Conservation (phyloP, 2,113 vertebrate genomes). For the Hippocampus mohnikei region DNA sequence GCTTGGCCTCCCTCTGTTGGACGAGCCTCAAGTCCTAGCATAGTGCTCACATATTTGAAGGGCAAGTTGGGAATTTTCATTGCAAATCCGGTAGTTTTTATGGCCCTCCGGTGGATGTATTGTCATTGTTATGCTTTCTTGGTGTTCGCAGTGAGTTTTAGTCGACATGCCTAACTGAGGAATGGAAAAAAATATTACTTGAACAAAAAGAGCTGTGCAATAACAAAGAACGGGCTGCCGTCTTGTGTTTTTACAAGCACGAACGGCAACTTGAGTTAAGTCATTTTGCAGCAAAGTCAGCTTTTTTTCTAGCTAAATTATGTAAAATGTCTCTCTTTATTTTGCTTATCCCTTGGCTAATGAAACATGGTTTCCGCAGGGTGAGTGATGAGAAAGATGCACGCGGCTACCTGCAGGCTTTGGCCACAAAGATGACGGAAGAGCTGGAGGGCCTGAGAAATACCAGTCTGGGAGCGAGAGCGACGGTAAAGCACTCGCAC, state of each 20-base stretch:
- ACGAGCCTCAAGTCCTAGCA: constrained; percentile 39
- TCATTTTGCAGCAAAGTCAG: neutral
- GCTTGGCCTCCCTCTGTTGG: constrained; percentile 46
- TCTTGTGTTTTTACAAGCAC: too few species aligned
- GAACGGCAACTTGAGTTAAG: neutral
- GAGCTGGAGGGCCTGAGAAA: constrained; percentile 92
- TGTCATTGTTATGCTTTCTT: neutral
- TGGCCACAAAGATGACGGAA: constrained; percentile 98
- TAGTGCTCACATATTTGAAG: constrained; percentile 41
- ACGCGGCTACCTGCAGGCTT: constrained; percentile 92
- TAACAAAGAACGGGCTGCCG: too few species aligned
- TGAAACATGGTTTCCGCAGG: constrained; percentile 67
- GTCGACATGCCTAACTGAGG: too few species aligned
- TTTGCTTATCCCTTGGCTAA: neutral
- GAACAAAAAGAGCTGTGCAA: too few species aligned
- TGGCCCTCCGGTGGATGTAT: constrained; percentile 39
- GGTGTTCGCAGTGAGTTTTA: neutral
- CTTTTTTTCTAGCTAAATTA: neutral
- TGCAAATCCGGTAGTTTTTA: neutral
- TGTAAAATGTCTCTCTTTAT: neutral
- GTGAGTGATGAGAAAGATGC: constrained; percentile 99
- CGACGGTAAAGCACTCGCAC: constrained; percentile 76
- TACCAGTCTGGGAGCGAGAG: constrained; percentile 90
- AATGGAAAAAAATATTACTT: too few species aligned
- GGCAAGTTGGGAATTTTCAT: constrained; percentile 25